Evolutionary conservation across 2,888 invertebrate species (phyloP), one percentile per base, ranked within the genome.

Genomic region (Sminthurinus aureus): DNA sequence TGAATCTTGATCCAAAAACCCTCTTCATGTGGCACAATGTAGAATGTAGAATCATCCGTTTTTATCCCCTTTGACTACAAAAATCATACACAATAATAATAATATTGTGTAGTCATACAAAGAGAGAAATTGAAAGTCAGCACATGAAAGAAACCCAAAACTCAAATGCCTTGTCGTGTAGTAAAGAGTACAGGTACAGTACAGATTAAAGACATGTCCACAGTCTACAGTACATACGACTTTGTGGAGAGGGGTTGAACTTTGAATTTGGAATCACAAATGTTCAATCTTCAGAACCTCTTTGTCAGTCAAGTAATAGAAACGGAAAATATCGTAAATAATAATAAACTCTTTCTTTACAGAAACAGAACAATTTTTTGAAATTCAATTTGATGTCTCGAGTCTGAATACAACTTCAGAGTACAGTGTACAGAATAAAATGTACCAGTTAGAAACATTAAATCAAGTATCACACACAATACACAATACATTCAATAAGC

Each of bases 311-410:
- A 58, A 58, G 58, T 58, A 58, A 18, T 58, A 58, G 9, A 58
- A 58, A 58, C 58, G 2, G 2, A 69, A 71, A 71, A 24, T 71
- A 24, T 71, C 26, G 71, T 71, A 71, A 71, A 71, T 71, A 71
- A 71, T 26, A 71, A 67, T 20, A 64, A 64, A 18, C 64, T 9
- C 15, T n/a, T 0, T 22, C n/a, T n/a, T 22, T 22, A 69, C 1
- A 69, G 69, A 69, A 20, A 22, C 2, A 58, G 15, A 58, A 58
- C 58, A 18, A 18, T 15, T 13, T 15, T 13, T 58, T 18, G 13
- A 18, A 58, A 58, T 58, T 58, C 58, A 58, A 58, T 58, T 58
- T 58, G 58, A 58, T 58, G 58, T 2, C 58, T 58, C 4, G 58
- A 58, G 13, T 52, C 52, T 58, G 58, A 15, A 58, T 3, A 58